Percentiles rank a stretch among this genome's conserved stretches.
phyloP scores from a whole-genome alignment of 2,888 invertebrate genomes.

The Amblyjoppa proteus region DNA sequence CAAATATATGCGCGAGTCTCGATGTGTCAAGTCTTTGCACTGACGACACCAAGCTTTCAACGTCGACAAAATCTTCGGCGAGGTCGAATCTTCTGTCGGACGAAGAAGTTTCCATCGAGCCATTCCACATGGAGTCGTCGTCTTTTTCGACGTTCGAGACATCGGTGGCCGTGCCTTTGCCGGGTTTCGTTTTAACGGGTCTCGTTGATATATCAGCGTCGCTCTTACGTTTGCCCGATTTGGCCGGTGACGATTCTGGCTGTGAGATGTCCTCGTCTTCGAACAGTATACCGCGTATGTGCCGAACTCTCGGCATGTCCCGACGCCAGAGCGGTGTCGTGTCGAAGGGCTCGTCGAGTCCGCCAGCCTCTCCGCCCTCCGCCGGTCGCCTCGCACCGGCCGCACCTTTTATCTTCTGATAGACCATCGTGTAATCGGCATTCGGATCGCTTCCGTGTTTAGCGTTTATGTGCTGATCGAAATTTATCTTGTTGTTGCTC shows the following conservation, averaged over 20 bases:
- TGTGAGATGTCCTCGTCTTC: conserved; percentile 85
- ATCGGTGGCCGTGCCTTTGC: conserved; percentile 74
- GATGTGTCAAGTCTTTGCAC: conserved; percentile 33
- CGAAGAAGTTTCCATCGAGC: conserved; percentile 43
- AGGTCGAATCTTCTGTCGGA: conserved; percentile 27
- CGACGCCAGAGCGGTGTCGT: conserved; percentile 88
- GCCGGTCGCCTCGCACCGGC: conserved; percentile 77
- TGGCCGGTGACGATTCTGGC: conserved; percentile 70
- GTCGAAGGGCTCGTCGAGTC: conserved; percentile 84
- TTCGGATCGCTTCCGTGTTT: conserved; percentile 86
- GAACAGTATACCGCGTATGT: conserved; percentile 88
- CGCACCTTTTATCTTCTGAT: conserved; percentile 85
- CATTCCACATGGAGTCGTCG: conserved; percentile 33
- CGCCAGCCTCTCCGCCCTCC: conserved; percentile 74
- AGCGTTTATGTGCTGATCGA: conserved; percentile 87
- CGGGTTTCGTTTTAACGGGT: conserved; percentile 73
- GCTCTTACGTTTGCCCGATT: conserved; percentile 74
- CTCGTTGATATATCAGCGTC: conserved; percentile 71
- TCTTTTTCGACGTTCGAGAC: conserved; percentile 50
- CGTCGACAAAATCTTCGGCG: conserved; percentile 31
- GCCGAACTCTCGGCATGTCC: conserved; percentile 86
- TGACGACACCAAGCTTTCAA: conserved; percentile 26
- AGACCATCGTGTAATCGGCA: conserved; percentile 83
- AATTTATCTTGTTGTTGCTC: conserved; percentile 86
- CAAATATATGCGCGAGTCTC: conserved; percentile 73